These are phyloP conservation scores for Apodemia duryi DNA, from an alignment of 2,888 invertebrate species.

Conservation along the genomic window DNA sequence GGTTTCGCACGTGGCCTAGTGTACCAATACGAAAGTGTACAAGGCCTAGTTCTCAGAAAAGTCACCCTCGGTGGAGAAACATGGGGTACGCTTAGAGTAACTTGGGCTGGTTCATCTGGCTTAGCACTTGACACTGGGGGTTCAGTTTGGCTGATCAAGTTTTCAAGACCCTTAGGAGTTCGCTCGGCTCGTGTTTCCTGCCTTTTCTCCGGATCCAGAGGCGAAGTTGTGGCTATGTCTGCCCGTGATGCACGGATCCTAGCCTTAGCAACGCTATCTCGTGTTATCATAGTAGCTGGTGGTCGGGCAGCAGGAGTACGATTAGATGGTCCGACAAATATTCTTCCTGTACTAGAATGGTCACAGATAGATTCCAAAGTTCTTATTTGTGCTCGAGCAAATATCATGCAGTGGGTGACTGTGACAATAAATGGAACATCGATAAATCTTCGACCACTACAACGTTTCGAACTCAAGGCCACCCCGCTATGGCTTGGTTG, in stretches of 20 bases:
- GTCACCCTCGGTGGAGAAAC: conserved; percentile 71
- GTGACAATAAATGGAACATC: conserved; percentile 69
- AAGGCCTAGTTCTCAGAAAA: conserved; percentile 72
- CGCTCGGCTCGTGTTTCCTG: conserved; percentile 94
- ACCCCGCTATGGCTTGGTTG: conserved; percentile 84
- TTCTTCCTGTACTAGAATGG: conserved; percentile 95
- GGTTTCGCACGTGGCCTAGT: conserved; percentile 88
- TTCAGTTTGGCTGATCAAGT: conserved; percentile 95
- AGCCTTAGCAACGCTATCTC: conserved; percentile 96
- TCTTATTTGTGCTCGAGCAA: conserved; percentile 92
- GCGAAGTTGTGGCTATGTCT: conserved; percentile 83
- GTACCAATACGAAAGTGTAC: conserved; percentile 92
- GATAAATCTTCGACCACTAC: conserved; percentile 80
- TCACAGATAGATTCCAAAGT: conserved; percentile 86
- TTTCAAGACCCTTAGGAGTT: conserved; percentile 92
- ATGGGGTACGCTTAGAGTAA: conserved; percentile 67
- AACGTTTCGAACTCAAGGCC: conserved; percentile 82
- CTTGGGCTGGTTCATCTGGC: conserved; percentile 69
- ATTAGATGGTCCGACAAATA: conserved; percentile 85
- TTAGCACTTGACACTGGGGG: conserved; percentile 92
- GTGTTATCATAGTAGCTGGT: conserved; percentile 81
- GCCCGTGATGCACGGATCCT: conserved; percentile 81
- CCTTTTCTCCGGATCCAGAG: conserved; percentile 97
- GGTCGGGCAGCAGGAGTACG: conserved; percentile 71
- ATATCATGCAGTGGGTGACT: conserved; percentile 91